phyloP scores from a whole-genome alignment of 2,888 invertebrate species.

The Chydorus sphaericus region DNA sequence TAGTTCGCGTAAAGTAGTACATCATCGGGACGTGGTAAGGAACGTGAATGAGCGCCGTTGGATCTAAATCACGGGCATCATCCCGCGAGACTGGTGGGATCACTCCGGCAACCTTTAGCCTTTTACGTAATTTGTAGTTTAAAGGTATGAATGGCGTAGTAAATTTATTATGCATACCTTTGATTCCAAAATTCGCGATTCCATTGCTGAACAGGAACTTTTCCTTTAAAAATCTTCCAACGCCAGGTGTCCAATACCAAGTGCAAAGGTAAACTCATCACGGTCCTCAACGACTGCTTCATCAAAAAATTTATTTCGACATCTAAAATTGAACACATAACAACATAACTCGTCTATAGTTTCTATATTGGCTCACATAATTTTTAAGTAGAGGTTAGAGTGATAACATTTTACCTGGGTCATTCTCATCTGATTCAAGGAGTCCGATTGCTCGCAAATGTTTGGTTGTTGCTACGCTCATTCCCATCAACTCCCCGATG shows the following conservation, averaged over 20 bases:
- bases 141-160: not conserved
- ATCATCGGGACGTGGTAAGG: slow-evolving; percentile 24
- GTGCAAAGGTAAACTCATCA: slow-evolving; percentile 28
- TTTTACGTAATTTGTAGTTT: not conserved
- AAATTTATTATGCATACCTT: not conserved
- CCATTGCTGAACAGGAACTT: slow-evolving; percentile 22
- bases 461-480: slow-evolving; percentile 29
- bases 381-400: too few species aligned
- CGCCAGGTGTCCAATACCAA: slow-evolving; percentile 27
- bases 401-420: too few species aligned
- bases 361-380: not conserved
- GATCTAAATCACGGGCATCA: slow-evolving; percentile 21
- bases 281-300: slow-evolving; percentile 24
- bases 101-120: slow-evolving; percentile 21
- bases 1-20: slow-evolving; percentile 33
- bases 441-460: slow-evolving; percentile 30
- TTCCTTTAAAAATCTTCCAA: slow-evolving; percentile 25
- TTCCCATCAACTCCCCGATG: slow-evolving; percentile 28
- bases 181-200: slow-evolving; percentile 26
- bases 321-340: too few species aligned
- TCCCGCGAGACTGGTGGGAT: slow-evolving; percentile 20
- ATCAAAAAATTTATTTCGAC: slow-evolving; percentile 28
- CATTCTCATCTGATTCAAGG: slow-evolving; percentile 22
- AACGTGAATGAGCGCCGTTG: slow-evolving; percentile 24
- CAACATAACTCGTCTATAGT: not conserved